Evolutionary conservation across 2,797 vertebrate genomes (phyloP), one percentile per base, ranked within the genome.

Genomic region (Rhincodon typus): DNA sequence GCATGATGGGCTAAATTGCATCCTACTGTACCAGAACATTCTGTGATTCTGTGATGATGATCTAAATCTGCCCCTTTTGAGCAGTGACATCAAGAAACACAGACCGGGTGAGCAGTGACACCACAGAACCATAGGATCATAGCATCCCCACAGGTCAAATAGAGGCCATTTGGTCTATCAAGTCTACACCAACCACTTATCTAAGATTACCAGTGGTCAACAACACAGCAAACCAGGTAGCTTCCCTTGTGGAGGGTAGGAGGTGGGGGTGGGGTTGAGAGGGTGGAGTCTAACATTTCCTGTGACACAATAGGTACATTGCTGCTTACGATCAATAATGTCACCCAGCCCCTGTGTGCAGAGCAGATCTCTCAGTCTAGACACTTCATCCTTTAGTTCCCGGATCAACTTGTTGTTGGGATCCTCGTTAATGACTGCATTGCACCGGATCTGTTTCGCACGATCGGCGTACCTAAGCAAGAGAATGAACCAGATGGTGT

Each of bases 371-470:
- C 98, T 98, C 96, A 99, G 98, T 2, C 99, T 98, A 0, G 98
- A 98, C 97, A 99, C 99, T 97, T 99, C 99, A 0, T 99, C 99
- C 97, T 99, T 99, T 96, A 99, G 98, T 97, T 99, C 99, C 0
- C 99, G 98, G 97, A 99, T 99, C 96, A 99, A 97, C 12, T 99
- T 98, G 97, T 99, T 99, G 97, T 99, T 99, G 96, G 99, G 99
- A 96, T 99, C 99, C 97, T 99, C 99, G 0, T 99, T 99, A 97
- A 99, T 99, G 96, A 99, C 98, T 0, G 99, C 99, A 0, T 99
- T 99, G 66, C 98, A 99, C 96, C 98, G 98, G 96, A 99, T 99
- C 97, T 99, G 98, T 96, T 99, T 99, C 96, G 98, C 98, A 30
- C 98, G 97, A 96, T 99, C 98, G 1, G 98, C 98, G 0, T 99